phyloP scores from a whole-genome alignment of 1,140 invertebrate species.

The Orius laevigatus region DNA sequence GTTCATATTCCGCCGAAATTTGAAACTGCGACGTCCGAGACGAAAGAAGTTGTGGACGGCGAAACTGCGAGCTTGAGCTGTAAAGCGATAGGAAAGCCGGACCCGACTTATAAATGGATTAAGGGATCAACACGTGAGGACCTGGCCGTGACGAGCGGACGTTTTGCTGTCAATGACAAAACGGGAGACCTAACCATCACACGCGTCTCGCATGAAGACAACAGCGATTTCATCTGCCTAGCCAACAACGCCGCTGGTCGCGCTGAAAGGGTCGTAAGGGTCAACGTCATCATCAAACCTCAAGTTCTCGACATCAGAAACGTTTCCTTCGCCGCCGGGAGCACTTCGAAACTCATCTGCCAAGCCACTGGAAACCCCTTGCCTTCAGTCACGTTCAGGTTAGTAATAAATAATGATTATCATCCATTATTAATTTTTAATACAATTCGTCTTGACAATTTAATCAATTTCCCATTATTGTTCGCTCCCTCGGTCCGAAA shows the following conservation, averaged over 20 bases:
- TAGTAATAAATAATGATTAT: slow-evolving; percentile 23
- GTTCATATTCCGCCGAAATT: slow-evolving; percentile 64
- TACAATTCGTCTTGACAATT: slow-evolving; percentile 2
- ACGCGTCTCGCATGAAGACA: slow-evolving; percentile 57
- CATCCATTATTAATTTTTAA: neutral
- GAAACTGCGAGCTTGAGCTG: slow-evolving; percentile 56
- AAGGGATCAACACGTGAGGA: slow-evolving; percentile 33
- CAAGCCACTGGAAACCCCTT: slow-evolving; percentile 57
- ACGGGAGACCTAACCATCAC: slow-evolving; percentile 49
- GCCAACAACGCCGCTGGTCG: slow-evolving; percentile 66
- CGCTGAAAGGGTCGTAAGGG: slow-evolving; percentile 40
- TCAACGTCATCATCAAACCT: slow-evolving; percentile 54
- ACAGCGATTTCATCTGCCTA: slow-evolving; percentile 62
- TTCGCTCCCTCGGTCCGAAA: too few species aligned
- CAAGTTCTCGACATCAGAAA: slow-evolving; percentile 63
- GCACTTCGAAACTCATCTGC: slow-evolving; percentile 50
- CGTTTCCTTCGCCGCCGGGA: slow-evolving; percentile 43
- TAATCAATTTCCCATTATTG: too few species aligned
- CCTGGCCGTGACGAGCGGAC: slow-evolving; percentile 41
- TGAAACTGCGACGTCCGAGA: slow-evolving; percentile 29
- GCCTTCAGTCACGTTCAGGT: slow-evolving; percentile 57
- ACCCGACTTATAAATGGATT: slow-evolving; percentile 65
- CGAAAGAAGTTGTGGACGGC: slow-evolving; percentile 56
- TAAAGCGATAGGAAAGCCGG: slow-evolving; percentile 63
- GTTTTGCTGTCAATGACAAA: slow-evolving; percentile 24